These are phyloP conservation scores for Tetramorium parvispinum DNA, from an alignment of 1,140 invertebrate species.

Conservation along the genomic window DNA sequence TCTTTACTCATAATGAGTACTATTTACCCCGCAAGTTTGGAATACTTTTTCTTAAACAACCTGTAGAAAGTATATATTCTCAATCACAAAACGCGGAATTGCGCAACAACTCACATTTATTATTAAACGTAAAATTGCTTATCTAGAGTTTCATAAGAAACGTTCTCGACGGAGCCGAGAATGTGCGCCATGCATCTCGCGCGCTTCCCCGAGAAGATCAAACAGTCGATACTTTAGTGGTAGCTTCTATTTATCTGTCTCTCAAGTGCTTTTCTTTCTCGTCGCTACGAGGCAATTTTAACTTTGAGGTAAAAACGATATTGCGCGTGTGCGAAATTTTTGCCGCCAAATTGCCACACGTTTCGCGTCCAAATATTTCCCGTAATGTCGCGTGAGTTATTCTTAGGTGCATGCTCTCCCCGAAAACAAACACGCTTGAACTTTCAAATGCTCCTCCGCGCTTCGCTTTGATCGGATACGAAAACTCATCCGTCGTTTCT, in stretches of 20 bases:
- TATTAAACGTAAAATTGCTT: conserved; percentile 21
- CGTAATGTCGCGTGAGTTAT: background rate
- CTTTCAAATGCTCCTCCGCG: conserved; percentile 9
- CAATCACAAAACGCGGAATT: no score
- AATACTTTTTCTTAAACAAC: no score
- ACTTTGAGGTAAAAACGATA: background rate
- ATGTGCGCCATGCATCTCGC: background rate
- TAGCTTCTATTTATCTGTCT: background rate
- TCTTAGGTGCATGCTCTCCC: background rate
- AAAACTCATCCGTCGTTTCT: conserved; percentile 28
- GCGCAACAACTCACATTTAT: background rate
- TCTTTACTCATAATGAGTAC: no score
- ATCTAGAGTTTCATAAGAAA: background rate
- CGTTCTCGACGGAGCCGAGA: background rate
- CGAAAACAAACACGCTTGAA: conserved; percentile 20
- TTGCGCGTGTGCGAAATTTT: background rate
- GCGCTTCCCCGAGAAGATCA: conserved; percentile 5
- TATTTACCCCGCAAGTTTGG: no score
- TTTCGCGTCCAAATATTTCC: conserved; percentile 27
- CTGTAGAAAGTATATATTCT: no score
- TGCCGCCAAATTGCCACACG: background rate
- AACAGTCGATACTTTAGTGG: background rate
- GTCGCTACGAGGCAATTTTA: background rate
- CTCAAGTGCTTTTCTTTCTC: background rate
- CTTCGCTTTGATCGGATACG: conserved; percentile 21